These are phyloP conservation scores for Tryphoninae sp. DNA, from an alignment of 2,888 invertebrate species.

Conservation along the genomic window DNA sequence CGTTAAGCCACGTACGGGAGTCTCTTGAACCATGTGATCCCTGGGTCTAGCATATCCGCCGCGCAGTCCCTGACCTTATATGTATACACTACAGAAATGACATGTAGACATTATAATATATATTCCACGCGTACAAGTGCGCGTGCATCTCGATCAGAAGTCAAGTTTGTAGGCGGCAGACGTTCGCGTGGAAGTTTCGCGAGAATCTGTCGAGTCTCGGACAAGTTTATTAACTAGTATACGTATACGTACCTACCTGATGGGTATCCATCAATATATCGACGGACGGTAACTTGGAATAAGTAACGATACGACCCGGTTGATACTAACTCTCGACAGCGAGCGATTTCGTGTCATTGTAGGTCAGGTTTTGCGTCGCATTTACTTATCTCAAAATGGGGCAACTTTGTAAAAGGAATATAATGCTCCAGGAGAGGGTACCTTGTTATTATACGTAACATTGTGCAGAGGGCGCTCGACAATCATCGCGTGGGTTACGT, in stretches of 20 bases:
- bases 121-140: neutral
- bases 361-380: neutral
- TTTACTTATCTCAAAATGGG: neutral
- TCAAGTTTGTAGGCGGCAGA: neutral
- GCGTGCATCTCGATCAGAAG: neutral
- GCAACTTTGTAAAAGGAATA: neutral
- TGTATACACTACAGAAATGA: neutral
- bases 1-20: constrained; percentile 28
- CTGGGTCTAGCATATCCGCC: neutral
- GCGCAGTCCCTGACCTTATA: neutral
- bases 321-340: neutral
- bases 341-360: neutral
- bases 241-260: neutral
- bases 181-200: neutral
- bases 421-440: neutral
- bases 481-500: constrained; percentile 21
- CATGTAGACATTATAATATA: neutral
- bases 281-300: neutral
- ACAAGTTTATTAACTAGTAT: neutral
- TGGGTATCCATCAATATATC: neutral
- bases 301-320: neutral
- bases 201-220: neutral
- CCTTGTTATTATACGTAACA: constrained; percentile 50
- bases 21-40: constrained; percentile 22
- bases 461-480: constrained; percentile 37